A percentile compares a stretch with the other conserved stretches of the same genome.
Conservation (phyloP, 2,888 invertebrate genomes). For the Eumerus sabulonum region DNA sequence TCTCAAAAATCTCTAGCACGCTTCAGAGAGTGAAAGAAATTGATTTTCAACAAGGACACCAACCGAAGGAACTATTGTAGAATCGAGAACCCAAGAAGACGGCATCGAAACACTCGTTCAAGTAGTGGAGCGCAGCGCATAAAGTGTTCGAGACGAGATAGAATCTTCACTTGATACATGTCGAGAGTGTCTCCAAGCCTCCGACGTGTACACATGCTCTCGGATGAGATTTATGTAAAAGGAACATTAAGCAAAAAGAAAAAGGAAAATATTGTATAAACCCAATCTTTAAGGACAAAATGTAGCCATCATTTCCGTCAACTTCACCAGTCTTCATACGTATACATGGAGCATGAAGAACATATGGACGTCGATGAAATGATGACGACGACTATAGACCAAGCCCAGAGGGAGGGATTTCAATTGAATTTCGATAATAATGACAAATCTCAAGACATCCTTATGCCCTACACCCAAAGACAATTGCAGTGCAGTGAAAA, state of each 20-base stretch:
- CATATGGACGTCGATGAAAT: too few relatives aligned
- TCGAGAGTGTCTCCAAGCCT: constrained; percentile 62
- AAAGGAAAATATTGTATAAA: constrained; percentile 12
- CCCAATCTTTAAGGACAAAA: constrained; percentile 64
- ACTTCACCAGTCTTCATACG: constrained; percentile 2
- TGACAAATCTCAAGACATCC: constrained; percentile 69
- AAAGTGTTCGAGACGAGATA: constrained; percentile 63
- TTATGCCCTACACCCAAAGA: constrained; percentile 64
- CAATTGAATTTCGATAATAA: constrained; percentile 69
- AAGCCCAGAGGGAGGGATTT: constrained; percentile 15
- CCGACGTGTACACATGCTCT: constrained; percentile 43
- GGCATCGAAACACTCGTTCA: too few relatives aligned
- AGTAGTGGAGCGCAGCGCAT: constrained; percentile 67
- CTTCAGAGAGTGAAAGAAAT: constrained; percentile 69
- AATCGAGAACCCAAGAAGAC: constrained; percentile 20
- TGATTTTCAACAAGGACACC: constrained; percentile 69
- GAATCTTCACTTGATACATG: constrained; percentile 67
- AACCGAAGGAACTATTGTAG: too few relatives aligned
- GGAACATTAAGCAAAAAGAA: constrained; percentile 16
- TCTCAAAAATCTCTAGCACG: constrained; percentile 53
- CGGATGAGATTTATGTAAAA: constrained; percentile 42
- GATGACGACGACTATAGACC: too few relatives aligned
- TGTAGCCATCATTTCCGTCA: constrained; percentile 65
- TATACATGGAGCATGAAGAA: too few relatives aligned
- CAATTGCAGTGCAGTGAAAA: constrained; percentile 64